phyloP scores from a whole-genome alignment of 2,888 invertebrate genomes.

The Argyresthia albistria region DNA sequence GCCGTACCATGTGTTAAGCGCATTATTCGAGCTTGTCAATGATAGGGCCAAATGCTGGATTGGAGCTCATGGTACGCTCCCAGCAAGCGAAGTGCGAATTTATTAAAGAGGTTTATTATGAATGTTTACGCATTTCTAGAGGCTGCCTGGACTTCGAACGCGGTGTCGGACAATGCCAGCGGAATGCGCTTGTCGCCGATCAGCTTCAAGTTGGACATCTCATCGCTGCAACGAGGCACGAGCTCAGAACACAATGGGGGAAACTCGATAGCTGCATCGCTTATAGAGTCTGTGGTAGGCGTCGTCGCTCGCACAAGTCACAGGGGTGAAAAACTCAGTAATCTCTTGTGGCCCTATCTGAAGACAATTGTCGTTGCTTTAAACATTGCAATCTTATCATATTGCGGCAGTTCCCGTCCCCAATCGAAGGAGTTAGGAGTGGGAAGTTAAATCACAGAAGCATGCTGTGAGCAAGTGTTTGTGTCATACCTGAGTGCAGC shows the following conservation, averaged over 20 bases:
- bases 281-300: background rate
- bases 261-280: background rate
- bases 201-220: conserved; percentile 67
- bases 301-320: background rate
- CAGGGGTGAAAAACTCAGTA: background rate
- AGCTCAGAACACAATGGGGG: background rate
- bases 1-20: too few species aligned
- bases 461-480: background rate
- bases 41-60: too few species aligned
- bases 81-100: background rate
- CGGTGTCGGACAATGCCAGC: conserved; percentile 64
- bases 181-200: conserved; percentile 65
- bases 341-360: background rate
- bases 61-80: too few species aligned
- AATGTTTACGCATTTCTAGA: conserved; percentile 55
- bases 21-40: too few species aligned
- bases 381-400: background rate
- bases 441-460: background rate
- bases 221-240: conserved; percentile 56
- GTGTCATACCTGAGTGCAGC: conserved; percentile 67
- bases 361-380: background rate
- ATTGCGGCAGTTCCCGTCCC: background rate
- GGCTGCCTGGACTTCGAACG: conserved; percentile 67
- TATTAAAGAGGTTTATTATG: background rate
- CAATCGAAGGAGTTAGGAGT: background rate